Evolutionary conservation across 2,888 invertebrate genomes (phyloP), one percentile per base, ranked within the genome.

Genomic region (Toxonevra muliebris): DNA sequence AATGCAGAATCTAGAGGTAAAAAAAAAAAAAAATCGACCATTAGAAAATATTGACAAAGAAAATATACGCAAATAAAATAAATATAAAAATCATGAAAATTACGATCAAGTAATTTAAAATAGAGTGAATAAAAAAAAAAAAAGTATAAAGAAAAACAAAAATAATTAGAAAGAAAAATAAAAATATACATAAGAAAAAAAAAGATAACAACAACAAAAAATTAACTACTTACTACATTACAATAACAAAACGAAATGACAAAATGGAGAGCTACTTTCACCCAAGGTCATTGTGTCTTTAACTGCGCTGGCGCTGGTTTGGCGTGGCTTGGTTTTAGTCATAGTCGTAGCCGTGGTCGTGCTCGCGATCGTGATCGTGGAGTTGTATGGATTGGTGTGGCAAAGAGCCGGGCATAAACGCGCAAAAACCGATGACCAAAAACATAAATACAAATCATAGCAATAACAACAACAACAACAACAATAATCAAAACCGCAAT

Each of bases 231-330:
- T 53, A 53, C 9, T 53, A 42, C 42, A 59, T 40, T 42, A 42
- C 17, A n/a, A 41, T 11, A 41, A 19, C 20, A 11, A 4, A 12
- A 8, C 10, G 40, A 50, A 43, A 30, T 61, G 40, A 52, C 61
- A 71, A 80, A 81, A 79, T 80, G 78, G 79, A 74, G 74, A 73
- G 71, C 71, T 74, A 72, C 77, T 76, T 76, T 76, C 76, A 76
- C 76, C 76, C 76, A 76, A 76, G 76, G 76, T 76, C 76, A 76
- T 76, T 76, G 76, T 76, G 76, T 76, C 74, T 74, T 76, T 73
- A 73, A 73, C 74, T 73, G 74, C 73, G 73, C 71, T n/a, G n/a
- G n/a, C n/a, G n/a, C n/a, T n/a, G 54, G 69, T 62, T 68, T 64
- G 61, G 17, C 55, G 12, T 30, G 30, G 7, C 7, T 30, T 30